Percentiles rank a stretch among this genome's conserved stretches.
Conservation (phyloP, 2,797 vertebrate genomes). For the Crenichthys baileyi region DNA sequence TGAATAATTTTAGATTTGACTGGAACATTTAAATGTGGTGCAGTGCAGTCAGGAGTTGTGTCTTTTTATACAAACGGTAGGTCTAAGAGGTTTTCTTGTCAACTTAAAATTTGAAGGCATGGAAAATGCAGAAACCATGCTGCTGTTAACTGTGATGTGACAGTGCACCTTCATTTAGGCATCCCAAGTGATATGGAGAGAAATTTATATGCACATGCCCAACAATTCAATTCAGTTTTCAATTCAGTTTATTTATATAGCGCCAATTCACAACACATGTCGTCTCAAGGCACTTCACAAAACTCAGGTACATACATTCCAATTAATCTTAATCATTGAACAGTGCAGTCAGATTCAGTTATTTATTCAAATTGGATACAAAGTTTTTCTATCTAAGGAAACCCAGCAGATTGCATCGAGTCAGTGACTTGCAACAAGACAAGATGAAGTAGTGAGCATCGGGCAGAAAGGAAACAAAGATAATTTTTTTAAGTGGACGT, state of each 20-base stretch:
- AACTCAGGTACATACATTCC: no score
- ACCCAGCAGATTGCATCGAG: no score
- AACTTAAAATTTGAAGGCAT: conserved; percentile 38
- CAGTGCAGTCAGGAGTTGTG: conserved; percentile 14
- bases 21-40: conserved; percentile 44
- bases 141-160: conserved; percentile 52
- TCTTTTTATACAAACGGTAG: conserved; percentile 10
- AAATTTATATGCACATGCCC: neutral
- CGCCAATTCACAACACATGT: no score
- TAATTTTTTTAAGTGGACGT: conserved; percentile 14
- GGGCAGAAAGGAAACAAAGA: neutral
- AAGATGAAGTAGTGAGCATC: neutral
- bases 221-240: no score
- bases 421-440: no score
- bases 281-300: no score
- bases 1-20: conserved; percentile 60
- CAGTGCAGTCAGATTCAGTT: no score
- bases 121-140: conserved; percentile 61
- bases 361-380: no score
- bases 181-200: conserved; percentile 11
- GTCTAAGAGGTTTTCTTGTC: conserved; percentile 28
- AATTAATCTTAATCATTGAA: no score
- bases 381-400: no score
- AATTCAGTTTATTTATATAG: no score
- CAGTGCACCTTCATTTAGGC: conserved; percentile 37